Evolutionary conservation across 2,113 vertebrate species (phyloP).

Genomic region (Chaenocephalus aceratus): DNA sequence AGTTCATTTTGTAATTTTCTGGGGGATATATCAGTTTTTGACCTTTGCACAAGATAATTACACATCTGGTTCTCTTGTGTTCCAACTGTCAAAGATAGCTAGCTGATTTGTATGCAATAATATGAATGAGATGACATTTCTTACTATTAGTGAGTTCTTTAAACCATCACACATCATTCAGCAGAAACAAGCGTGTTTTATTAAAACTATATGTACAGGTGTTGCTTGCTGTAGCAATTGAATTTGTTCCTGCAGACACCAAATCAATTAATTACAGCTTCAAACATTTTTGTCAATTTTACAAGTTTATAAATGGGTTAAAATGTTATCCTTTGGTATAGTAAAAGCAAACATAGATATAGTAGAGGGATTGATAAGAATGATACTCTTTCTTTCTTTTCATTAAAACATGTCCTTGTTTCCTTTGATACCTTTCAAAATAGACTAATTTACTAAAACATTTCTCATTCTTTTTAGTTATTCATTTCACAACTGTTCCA

Average conservation of each 20-base stretch:
- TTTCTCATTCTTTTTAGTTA: constrained; percentile 12
- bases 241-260: no score
- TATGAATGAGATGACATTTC: neutral
- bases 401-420: neutral
- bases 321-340: neutral
- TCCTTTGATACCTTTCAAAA: neutral
- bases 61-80: no score
- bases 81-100: no score
- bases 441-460: neutral
- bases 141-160: neutral
- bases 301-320: neutral
- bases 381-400: neutral
- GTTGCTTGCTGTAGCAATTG: neutral
- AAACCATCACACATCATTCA: neutral
- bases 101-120: no score
- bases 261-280: neutral
- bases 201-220: neutral
- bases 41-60: no score
- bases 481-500: constrained; percentile 26
- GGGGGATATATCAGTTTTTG: no score
- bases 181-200: neutral
- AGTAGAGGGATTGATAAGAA: neutral
- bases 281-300: neutral
- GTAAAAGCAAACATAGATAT: no score
- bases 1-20: no score